Base-by-base conservation (phyloP, 2,797 vertebrate species). In the Parambassis ranga region DNA sequence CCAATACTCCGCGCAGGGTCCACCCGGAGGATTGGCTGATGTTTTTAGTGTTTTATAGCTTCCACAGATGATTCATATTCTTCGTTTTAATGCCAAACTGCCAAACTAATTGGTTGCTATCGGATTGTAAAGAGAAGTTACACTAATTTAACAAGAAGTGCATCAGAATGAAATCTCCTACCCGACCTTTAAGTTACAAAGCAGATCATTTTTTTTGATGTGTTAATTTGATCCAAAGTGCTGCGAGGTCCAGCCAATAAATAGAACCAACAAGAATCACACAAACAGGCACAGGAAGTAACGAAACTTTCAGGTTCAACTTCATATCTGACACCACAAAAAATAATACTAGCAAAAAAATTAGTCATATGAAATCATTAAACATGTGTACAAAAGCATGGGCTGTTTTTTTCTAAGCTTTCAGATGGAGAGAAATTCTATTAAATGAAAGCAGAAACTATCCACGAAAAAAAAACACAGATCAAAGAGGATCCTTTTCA, bases 231-330 rank as follows among this genome's bases (percentile, higher is more conserved):
- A 78, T 85, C 63, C 76, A 87, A 91, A 89, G 87, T 86, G 87
- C 87, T 84, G 79, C 37, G 6, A 79, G 75, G 71, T 76, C 77
- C 57, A 83, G 71, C 77, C 48, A 81, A 85, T 76, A 86, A 87
- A 84, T 84, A 80, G 15, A 83, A 88, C 16, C 51, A 70, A 84
- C 38, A 75, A 79, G 44, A 77, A 71, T 77, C 46, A 84, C 75
- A 88, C 58, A 62, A 71, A 71, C 84, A 93, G 90, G 90, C 90
- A 91, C 87, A 63, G 87, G 77, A 84, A 78, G 77, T 79, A 79
- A 87, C 50, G 90, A 90, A 91, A 87, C 16, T 57, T 75, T 76
- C 39, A 75, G 65, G 48, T 75, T 71, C 43, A 68, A 48, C 37
- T 69, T 82, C 20, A 75, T 64, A 59, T 66, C 37, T 28, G 50